Conservation (phyloP, 92 coral and sea anemone genomes). For the Umimayanthus kanabou region DNA sequence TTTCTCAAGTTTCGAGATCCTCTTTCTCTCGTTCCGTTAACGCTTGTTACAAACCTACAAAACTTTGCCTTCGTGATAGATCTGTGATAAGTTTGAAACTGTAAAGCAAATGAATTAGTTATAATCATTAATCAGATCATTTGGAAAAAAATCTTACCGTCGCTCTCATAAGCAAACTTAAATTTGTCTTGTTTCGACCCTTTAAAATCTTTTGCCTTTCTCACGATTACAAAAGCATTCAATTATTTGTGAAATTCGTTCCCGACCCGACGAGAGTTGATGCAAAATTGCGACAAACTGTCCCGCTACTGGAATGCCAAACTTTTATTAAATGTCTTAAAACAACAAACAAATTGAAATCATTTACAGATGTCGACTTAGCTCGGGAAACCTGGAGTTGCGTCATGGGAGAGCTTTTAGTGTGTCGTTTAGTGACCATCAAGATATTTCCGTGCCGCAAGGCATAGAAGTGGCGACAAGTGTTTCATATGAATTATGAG, state of each 20-base stretch:
- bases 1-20: constrained; percentile 11
- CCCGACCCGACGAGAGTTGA: not conserved
- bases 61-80: not conserved
- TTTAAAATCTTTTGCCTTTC: not conserved
- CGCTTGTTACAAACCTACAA: not conserved
- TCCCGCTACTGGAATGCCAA: constrained; percentile 44
- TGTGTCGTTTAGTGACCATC: constrained; percentile 35
- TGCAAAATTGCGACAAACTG: constrained; percentile 34
- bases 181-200: not conserved
- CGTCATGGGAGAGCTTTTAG: constrained; percentile 48
- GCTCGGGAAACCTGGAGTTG: not conserved
- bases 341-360: constrained; percentile 53
- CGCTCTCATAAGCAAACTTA: not conserved
- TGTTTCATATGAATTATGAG: constrained; percentile 5
- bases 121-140: not conserved
- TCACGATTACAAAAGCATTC: not conserved
- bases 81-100: not conserved
- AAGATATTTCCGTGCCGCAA: constrained; percentile 38
- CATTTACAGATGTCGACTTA: constrained; percentile 46
- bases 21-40: not conserved
- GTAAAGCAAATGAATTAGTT: no score
- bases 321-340: constrained; percentile 52
- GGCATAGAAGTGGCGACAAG: constrained; percentile 37
- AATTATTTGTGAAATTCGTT: not conserved
- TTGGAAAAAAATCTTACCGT: not conserved